Base-by-base conservation (phyloP, 30 jellyfish, hydroid and myxozoan species). In the Cassiopea andromeda region DNA sequence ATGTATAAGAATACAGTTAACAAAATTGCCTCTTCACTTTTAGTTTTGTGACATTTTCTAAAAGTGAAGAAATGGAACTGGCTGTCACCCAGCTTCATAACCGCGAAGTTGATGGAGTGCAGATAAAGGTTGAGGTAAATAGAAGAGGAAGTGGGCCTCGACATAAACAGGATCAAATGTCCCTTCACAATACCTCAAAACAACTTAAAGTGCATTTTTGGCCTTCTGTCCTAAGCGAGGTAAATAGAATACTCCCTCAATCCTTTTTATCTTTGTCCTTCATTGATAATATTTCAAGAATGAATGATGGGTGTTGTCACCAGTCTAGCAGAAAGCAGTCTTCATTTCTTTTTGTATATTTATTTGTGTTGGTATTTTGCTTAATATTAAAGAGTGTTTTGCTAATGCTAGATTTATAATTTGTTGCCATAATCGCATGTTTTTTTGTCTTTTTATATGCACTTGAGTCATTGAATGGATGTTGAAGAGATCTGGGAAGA, bases 1-100 rank as follows among this genome's bases (percentile, higher is more conserved):
- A 27, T 27, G 38, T 27, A 27, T 27, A 27, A 27, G 38, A 27
- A 27, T 27, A 27, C 38, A 27, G 38, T 27, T 27, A 27, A 27
- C 38, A 27, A 27, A 27, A 27, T 27, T 27, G 38, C 38, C 38
- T 27, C 38, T 27, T 27, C 38, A 18, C n/a, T 75, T 87, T 69
- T 73, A 93, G 98, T 17, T 93, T 93, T 57, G 93, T 93, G 38
- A 85, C 93, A 44, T 93, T 82, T 66, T 75, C 87, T 13, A 14
- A 84, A 0, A 58, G 15, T 69, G 82, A 85, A 1, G 97, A 88
- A 60, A 97, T 86, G 18, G 89, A 67, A 47, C 59, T 74, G 17
- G 97, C 98, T 5, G 92, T 83, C 16, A 18, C 74, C 1, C 81
- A 64, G 64, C 73, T 88, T 58, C 77, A 88, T 79, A 86, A 89